Evolutionary conservation across 2,113 vertebrate genomes (phyloP).

Genomic region (Cryptoleucopteryx plumbea): DNA sequence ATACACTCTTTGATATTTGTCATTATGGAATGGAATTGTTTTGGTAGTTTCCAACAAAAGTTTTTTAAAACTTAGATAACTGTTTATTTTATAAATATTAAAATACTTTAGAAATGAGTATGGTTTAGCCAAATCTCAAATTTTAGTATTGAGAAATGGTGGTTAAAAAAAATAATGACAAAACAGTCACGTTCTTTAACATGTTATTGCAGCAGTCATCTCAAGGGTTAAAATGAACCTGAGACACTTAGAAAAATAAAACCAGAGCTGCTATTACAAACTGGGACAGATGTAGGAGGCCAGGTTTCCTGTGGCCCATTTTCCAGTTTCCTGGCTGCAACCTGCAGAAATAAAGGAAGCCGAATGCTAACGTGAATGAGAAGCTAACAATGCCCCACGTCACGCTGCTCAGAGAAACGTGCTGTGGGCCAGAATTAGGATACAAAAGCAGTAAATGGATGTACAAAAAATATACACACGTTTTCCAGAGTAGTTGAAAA

Average conservation of each 20-base stretch:
- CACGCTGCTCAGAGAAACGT: not conserved
- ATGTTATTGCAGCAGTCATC: not conserved
- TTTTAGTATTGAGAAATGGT: not conserved
- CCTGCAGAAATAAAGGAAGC: slow-evolving; percentile 77
- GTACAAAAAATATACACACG: not conserved
- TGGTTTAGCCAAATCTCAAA: not conserved
- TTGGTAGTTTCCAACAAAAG: not conserved
- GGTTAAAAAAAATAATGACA: not conserved
- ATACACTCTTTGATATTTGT: not conserved
- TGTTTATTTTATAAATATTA: not conserved
- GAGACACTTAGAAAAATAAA: slow-evolving; percentile 73
- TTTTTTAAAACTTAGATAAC: not conserved
- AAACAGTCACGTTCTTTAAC: not conserved
- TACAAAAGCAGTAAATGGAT: not conserved
- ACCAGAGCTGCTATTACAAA: slow-evolving; percentile 75
- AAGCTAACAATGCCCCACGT: slow-evolving; percentile 48
- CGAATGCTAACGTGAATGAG: slow-evolving; percentile 55
- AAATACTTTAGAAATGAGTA: not conserved
- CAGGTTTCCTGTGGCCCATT: slow-evolving; percentile 84
- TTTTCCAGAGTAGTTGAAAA: not conserved
- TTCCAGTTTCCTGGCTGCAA: slow-evolving; percentile 82
- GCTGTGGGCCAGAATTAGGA: slow-evolving; percentile 3
- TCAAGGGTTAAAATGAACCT: slow-evolving; percentile 73
- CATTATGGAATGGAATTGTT: not conserved
- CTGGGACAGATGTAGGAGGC: slow-evolving; percentile 81